Base-by-base conservation (phyloP, 2,888 invertebrate species). In the Tenthredo mesomela region DNA sequence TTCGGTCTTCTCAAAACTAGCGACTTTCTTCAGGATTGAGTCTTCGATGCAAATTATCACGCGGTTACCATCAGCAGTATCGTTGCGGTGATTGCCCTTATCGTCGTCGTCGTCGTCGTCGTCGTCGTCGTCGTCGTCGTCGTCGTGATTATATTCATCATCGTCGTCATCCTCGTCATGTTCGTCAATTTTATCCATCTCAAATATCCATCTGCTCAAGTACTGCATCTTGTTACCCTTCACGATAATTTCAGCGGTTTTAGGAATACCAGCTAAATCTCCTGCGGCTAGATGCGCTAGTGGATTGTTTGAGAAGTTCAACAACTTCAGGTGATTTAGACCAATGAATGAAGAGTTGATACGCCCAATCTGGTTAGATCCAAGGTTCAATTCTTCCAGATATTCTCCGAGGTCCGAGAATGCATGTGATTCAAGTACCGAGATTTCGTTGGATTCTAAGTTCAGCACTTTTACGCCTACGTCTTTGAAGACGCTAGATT, bases 221-320 rank as follows among this genome's bases (percentile, higher is more conserved):
- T n/a, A 54, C n/a, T n/a, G n/a, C 9, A 91, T 85, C 0, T 85
- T 67, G 43, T 91, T 91, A 0, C 87, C 88, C 0, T 87, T 33
- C 0, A 85, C 88, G 5, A 88, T 50, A 40, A 91, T 89, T 6
- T 87, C 85, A 0, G 85, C 70, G 5, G 85, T 85, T 15, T 84
- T 88, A 4, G 87, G 85, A n/a, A 91, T 54, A 7, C 91, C 89
- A 37, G 88, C 90, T 5, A 91, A 86, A 29, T 89, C 85, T 7
- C 90, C 89, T 7, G 87, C 85, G 1, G 87, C 84, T 1, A 91
- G 80, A 25, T 88, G 87, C 21, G 67, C 54, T 12, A 91, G 84
- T 0, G 88, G 87, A 71, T 91, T 91, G 61, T 86, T 65, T 2
- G 91, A 91, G 0, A 91, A 85, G 37, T 91, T 86, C 10, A 91